Conservation (phyloP, 2,888 invertebrate species). For the Sceliomorpha sp. region DNA sequence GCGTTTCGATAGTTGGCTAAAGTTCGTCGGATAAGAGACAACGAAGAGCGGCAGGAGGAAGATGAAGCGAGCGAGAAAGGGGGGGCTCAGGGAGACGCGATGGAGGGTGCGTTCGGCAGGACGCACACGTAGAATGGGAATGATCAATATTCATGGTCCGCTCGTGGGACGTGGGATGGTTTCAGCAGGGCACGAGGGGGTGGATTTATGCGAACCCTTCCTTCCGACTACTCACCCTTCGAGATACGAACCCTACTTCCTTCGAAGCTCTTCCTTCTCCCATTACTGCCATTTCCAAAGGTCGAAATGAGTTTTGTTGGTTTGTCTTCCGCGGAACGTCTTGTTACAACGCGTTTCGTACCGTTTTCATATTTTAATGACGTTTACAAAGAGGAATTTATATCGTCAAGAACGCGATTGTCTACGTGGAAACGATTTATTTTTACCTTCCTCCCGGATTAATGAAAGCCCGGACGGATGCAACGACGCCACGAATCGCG, state of each 20-base stretch:
- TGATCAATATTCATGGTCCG: conserved; percentile 79
- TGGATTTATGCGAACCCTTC: conserved; percentile 76
- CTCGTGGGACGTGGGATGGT: conserved; percentile 61
- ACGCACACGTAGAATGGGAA: conserved; percentile 66
- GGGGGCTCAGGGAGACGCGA: conserved; percentile 49
- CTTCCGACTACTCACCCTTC: conserved; percentile 60
- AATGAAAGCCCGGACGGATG: too few relatives aligned
- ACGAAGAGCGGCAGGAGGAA: conserved; percentile 44
- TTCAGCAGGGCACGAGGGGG: conserved; percentile 61
- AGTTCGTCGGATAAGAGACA: conserved; percentile 32
- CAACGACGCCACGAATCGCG: too few relatives aligned
- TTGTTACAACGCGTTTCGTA: conserved; percentile 13
- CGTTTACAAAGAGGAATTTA: conserved; percentile 1
- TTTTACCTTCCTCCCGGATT: background rate
- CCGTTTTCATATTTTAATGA: conserved; percentile 9
- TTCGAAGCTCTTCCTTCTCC: conserved; percentile 35
- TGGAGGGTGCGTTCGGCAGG: conserved; percentile 61
- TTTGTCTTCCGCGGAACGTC: conserved; percentile 29
- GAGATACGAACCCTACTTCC: conserved; percentile 54
- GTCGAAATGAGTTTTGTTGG: conserved; percentile 48
- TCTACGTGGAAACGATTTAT: too few relatives aligned
- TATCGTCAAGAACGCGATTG: too few relatives aligned
- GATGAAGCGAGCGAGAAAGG: conserved; percentile 18
- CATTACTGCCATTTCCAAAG: conserved; percentile 42
- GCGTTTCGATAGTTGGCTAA: conserved; percentile 24